Percentiles rank a stretch among this genome's conserved stretches.
These are phyloP conservation scores for Ditula angustiorana DNA, from an alignment of 2,888 invertebrate genomes.

Conservation along the genomic window DNA sequence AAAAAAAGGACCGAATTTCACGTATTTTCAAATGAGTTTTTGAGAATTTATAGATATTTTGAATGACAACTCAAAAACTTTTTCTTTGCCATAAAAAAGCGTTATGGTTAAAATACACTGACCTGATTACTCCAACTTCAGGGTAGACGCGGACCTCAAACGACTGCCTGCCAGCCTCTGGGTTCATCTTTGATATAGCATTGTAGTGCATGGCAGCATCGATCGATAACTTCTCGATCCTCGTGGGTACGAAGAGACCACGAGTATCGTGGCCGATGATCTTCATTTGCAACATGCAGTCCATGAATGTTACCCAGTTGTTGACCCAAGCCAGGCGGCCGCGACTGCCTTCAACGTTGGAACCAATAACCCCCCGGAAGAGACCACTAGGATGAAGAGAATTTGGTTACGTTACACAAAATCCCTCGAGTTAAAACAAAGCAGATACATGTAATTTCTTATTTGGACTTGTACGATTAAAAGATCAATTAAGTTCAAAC, in stretches of 20 bases:
- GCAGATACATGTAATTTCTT: too few species aligned
- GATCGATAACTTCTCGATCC: conserved; percentile 89
- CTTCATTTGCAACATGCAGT: conserved; percentile 94
- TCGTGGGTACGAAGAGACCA: conserved; percentile 90
- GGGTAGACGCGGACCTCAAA: conserved; percentile 79
- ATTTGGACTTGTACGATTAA: too few species aligned
- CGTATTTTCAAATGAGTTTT: too few species aligned
- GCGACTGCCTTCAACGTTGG: conserved; percentile 79
- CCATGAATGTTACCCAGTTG: conserved; percentile 96
- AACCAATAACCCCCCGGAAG: conserved; percentile 86
- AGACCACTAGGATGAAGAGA: conserved; percentile 75
- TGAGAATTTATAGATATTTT: too few species aligned
- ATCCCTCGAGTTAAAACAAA: too few species aligned
- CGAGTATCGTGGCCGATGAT: conserved; percentile 89
- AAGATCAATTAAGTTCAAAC: too few species aligned
- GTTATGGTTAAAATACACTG: conserved; percentile 28
- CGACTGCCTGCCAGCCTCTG: conserved; percentile 71
- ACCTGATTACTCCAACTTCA: conserved; percentile 82
- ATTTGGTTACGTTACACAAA: too few species aligned
- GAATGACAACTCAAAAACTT: too few species aligned
- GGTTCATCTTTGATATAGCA: conserved; percentile 77
- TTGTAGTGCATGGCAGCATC: conserved; percentile 87
- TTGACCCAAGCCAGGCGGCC: conserved; percentile 89
- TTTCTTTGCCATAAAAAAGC: too few species aligned
- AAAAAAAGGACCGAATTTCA: too few species aligned